A percentile compares a stretch with the other conserved stretches of the same genome.
Conservation (phyloP, 1,140 invertebrate species). For the Camponotus floridanus region DNA sequence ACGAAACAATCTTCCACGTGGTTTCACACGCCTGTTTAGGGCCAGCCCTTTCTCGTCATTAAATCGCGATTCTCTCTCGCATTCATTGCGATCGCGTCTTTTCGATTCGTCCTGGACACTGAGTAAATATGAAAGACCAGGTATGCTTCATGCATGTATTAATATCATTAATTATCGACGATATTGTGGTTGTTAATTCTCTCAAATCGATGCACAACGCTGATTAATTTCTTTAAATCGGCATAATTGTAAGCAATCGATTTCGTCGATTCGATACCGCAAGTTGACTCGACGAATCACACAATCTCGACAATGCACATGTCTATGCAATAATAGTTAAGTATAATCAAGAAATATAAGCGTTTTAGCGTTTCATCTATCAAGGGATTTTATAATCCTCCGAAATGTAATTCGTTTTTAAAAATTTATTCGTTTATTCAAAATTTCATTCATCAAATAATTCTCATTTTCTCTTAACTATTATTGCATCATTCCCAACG, state of each 20-base stretch:
- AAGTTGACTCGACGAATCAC: constrained; percentile 18
- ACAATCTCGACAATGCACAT: background rate
- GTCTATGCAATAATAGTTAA: constrained; percentile 49
- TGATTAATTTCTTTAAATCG: constrained; percentile 7
- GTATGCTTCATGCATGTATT: background rate
- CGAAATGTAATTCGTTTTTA: background rate
- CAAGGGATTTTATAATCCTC: background rate
- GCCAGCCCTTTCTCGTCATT: constrained; percentile 34
- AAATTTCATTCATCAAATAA: background rate
- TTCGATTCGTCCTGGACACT: background rate
- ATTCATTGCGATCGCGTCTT: background rate
- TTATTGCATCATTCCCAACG: constrained; percentile 27
- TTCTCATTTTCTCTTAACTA: background rate
- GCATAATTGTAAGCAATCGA: background rate
- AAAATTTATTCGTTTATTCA: background rate
- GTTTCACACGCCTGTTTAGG: constrained; percentile 21
- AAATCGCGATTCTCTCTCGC: constrained; percentile 10
- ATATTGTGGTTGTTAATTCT: background rate
- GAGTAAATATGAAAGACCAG: background rate
- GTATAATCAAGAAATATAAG: background rate
- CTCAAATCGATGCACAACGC: background rate
- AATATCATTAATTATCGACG: background rate
- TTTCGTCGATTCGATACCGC: background rate
- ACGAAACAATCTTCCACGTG: constrained; percentile 4
- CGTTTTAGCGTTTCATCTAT: background rate